Evolutionary conservation across 2,113 vertebrate species (phyloP).

Genomic region (Lepus europaeus): DNA sequence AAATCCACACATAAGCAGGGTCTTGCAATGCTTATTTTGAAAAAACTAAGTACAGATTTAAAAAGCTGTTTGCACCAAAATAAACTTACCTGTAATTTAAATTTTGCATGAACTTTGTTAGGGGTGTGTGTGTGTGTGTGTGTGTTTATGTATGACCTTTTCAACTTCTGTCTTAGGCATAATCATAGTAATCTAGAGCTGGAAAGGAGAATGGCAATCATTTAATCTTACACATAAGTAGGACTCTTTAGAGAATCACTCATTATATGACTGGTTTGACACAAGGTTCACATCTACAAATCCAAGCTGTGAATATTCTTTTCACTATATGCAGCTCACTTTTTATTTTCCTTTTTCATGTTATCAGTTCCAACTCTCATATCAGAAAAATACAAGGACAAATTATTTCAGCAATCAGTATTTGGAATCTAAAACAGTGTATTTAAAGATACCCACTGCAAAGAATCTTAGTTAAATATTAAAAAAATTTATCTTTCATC

Average conservation of each 20-base stretch:
- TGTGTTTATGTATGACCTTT: not conserved
- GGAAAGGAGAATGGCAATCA: not conserved
- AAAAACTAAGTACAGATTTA: too few species aligned
- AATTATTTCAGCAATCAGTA: conserved; percentile 32
- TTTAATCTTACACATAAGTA: conserved; percentile 45
- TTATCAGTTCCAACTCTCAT: conserved; percentile 34
- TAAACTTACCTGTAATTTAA: too few species aligned
- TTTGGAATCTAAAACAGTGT: not conserved
- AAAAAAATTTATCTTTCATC: not conserved
- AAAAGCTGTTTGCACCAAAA: not conserved
- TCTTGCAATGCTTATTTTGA: too few species aligned
- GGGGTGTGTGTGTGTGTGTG: too few species aligned
- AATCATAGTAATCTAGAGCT: not conserved
- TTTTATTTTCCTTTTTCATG: conserved; percentile 15
- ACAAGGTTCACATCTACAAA: not conserved
- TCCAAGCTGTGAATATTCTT: not conserved
- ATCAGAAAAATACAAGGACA: conserved; percentile 11
- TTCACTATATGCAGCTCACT: not conserved
- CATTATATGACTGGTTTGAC: not conserved
- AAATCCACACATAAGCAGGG: too few species aligned
- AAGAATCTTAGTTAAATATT: conserved; percentile 11
- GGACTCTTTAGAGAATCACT: not conserved
- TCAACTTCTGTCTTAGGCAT: not conserved
- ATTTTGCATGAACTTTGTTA: too few species aligned
- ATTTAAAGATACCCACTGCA: conserved; percentile 35